Percentiles rank a stretch among this genome's conserved stretches.
Conservation (phyloP, 2,888 invertebrate genomes). For the Dendrolimus pini region DNA sequence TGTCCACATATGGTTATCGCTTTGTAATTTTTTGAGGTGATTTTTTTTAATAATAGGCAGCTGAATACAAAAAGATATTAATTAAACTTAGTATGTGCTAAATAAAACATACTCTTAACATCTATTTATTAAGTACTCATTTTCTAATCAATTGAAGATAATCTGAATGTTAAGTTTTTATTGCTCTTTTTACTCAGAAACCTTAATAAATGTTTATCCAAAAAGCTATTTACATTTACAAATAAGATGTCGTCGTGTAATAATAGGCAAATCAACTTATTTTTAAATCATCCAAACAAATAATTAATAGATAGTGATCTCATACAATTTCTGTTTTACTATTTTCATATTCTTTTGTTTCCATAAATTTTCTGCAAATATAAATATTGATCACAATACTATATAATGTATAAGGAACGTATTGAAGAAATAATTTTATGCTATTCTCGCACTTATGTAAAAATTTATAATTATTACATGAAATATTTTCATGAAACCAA, state of each 20-base stretch:
- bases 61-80: constrained; percentile 34
- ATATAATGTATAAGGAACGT: not conserved
- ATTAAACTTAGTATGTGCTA: constrained; percentile 12
- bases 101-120: not conserved
- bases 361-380: no score
- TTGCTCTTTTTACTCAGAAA: no score
- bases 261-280: no score
- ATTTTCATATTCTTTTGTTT: no score
- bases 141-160: no score
- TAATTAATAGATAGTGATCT: not conserved
- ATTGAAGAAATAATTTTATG: not conserved
- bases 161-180: no score
- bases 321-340: no score
- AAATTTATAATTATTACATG: not conserved
- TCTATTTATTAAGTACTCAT: no score
- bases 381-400: not conserved
- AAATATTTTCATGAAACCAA: not conserved
- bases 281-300: no score
- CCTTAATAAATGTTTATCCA: no score
- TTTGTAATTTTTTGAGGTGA: constrained; percentile 45
- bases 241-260: no score
- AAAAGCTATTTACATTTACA: no score
- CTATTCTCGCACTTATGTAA: not conserved
- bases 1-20: constrained; percentile 71
- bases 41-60: constrained; percentile 48